Base-by-base conservation (phyloP, 92 coral and sea anemone genomes). In the Palythoa grandis region DNA sequence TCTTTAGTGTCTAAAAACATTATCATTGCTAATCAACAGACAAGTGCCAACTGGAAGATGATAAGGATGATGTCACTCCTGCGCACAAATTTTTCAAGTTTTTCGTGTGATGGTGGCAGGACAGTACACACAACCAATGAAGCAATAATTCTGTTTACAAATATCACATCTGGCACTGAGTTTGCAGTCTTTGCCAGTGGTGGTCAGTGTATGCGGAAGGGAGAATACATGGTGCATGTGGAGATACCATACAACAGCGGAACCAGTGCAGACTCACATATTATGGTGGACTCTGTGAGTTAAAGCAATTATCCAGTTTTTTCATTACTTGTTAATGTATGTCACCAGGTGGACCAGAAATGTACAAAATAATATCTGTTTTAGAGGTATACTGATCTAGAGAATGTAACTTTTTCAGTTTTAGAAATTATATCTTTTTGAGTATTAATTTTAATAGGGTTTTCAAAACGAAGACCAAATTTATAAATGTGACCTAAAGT, bases 211-310 rank as follows among this genome's bases (percentile, higher is more conserved):
- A 84, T 96, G 69, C 57, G 39, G 23, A 88, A 88, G 47, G 98
- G 98, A 25, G 75, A 38, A 13, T 91, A 96, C 79, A 72, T 58
- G 3, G 86, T 91, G 13, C 88, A 85, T 40, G 86, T 92, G 76
- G 91, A 86, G 78, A 72, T 94, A 56, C 91, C 92, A 61, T 85
- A 78, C 37, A 93, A 87, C 52, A 88, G 89, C 74, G 89, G 87
- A 43, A 89, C 86, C 48, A 75, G 60, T 38, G 63, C 58, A 23
- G 74, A 66, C 66, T 80, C 89, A 40, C 87, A 88, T 52, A 80
- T 91, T 11, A 70, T 86, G 80, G 91, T 96, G 47, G 98, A 96
- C 72, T 96, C 98, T 58, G 98, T 96, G 88, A 95, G 98, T 88
- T n/a, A 11, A 12, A 39, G 65, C 65, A 58, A 15, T 58, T 58